Evolutionary conservation across 2,888 invertebrate species (phyloP).

Genomic region (Acrobasis consociella): DNA sequence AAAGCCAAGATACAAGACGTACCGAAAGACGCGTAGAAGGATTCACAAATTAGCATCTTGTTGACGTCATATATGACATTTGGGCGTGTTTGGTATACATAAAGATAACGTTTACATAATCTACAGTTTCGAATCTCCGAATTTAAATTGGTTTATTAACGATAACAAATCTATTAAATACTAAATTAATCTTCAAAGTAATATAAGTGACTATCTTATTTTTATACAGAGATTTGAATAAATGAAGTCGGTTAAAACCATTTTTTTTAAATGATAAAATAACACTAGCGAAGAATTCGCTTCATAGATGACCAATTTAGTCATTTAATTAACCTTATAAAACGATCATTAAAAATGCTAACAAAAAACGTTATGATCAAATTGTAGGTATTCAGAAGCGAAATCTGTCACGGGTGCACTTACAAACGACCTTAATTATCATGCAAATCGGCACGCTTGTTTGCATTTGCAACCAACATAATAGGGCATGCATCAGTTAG

Average conservation of each 20-base stretch:
- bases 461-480: background rate
- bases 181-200: no score
- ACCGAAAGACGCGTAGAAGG: background rate
- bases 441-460: slow-evolving; percentile 13
- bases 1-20: slow-evolving; percentile 1
- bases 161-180: no score
- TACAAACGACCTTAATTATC: slow-evolving; percentile 14
- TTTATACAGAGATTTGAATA: no score
- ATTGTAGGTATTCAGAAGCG: background rate
- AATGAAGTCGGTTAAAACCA: no score
- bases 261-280: no score
- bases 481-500: background rate
- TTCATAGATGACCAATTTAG: no score
- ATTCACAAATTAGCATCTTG: slow-evolving; percentile 15
- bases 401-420: slow-evolving; percentile 7
- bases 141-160: background rate
- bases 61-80: slow-evolving; percentile 20
- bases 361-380: background rate
- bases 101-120: slow-evolving; percentile 11
- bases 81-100: slow-evolving; percentile 3
- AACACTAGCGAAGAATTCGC: no score
- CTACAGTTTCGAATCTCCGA: background rate
- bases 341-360: no score
- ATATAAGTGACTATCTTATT: no score
- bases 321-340: no score